Evolutionary conservation across 2,888 invertebrate species (phyloP), one percentile per base, ranked within the genome.

Genomic region (Uropetala carovei): DNA sequence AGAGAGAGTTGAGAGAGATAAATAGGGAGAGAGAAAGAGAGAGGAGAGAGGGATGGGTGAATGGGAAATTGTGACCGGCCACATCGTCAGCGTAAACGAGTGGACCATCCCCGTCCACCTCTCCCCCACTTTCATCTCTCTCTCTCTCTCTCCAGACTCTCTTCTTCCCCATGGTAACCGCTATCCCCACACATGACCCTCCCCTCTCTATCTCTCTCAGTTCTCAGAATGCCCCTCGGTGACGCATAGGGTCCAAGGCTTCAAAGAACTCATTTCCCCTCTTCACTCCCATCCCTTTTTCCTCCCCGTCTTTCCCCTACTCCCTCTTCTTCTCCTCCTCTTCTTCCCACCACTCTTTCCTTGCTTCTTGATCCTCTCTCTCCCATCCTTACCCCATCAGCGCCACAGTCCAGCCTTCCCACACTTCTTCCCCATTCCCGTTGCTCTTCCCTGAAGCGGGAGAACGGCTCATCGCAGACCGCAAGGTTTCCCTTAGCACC

Each of bases 1-100:
- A 57, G 18, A 43, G 85, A 8, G 59, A 59, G 0, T n/a, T n/a
- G n/a, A 13, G 43, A 57, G n/a, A 57, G 18, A 43, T 58, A 8
- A 22, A 59, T 0, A 14, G 13, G n/a, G 86, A 18, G 27, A 27
- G 58, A 27, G 16, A 14, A 5, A 60, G 43, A 59, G 16, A 30
- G 60, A 27, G 82, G 82, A 13, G 86, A 27, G 18, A 27, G 86
- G 27, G 59, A 59, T 16, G 60, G 22, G 86, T 27, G 64, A 64
- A 68, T 64, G 64, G 89, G 64, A 89, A 89, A 89, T 89, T 89
- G 89, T 64, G 89, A 89, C 89, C 64, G 64, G 89, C 89, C 89
- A 89, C 89, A 89, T 89, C 89, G 89, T 89, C 89, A 89, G 68
- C 43, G 89, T 89, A 86, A 86, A 60, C 86, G 89, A 60, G 89